Conservation (phyloP, 2,113 vertebrate species). For the Mugil cephalus region DNA sequence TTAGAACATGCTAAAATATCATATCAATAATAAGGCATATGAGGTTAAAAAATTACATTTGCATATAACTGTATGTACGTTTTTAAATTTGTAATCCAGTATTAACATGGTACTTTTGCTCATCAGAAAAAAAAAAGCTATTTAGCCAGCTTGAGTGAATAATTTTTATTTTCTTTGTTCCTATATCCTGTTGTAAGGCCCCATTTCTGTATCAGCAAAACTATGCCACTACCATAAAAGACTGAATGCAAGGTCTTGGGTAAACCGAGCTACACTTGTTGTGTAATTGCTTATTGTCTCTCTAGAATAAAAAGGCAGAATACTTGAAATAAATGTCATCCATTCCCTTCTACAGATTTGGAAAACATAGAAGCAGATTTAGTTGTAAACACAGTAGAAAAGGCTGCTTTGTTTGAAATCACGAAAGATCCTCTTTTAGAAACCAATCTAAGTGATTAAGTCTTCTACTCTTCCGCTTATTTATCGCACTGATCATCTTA, state of each 20-base stretch:
- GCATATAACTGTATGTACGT: too few species aligned
- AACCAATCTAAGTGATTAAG: conserved; percentile 19
- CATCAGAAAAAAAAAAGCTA: too few species aligned
- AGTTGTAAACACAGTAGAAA: conserved; percentile 8
- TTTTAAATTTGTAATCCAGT: background rate
- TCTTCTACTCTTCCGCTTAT: conserved; percentile 13
- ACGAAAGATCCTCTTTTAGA: background rate
- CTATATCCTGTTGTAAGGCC: background rate
- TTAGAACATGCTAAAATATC: too few species aligned
- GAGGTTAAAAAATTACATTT: too few species aligned
- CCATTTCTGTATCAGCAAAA: background rate
- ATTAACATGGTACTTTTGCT: background rate
- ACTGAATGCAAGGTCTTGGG: background rate
- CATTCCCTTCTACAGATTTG: conserved; percentile 17
- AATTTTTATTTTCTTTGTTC: background rate
- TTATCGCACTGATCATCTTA: conserved; percentile 43
- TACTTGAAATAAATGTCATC: conserved; percentile 11
- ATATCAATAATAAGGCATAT: too few species aligned
- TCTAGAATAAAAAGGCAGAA: background rate
- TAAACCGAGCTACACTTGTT: too few species aligned
- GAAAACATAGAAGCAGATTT: background rate
- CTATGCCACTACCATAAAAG: background rate
- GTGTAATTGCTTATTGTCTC: background rate
- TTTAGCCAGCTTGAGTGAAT: too few species aligned
- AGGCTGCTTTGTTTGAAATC: conserved; percentile 21